phyloP scores from a whole-genome alignment of 2,797 vertebrate species.

The Selene dorsalis region DNA sequence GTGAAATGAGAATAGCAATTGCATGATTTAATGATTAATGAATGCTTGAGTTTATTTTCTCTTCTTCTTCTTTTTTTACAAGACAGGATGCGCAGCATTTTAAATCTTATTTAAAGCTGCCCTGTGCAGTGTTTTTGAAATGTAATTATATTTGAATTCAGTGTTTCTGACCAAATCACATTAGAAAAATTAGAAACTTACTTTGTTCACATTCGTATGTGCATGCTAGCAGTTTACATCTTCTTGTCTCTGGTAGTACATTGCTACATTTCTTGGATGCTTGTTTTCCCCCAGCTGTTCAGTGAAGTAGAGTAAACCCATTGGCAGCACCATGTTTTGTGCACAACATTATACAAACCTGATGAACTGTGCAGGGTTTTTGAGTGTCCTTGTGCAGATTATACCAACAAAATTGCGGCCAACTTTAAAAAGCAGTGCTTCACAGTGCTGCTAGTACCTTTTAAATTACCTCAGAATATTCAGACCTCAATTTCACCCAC shows the following conservation, averaged over 20 bases:
- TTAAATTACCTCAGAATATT: constrained; percentile 6
- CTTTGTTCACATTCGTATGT: background rate
- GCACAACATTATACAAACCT: background rate
- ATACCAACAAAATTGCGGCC: background rate
- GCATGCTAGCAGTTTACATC: background rate
- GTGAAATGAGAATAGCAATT: background rate
- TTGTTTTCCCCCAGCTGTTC: background rate
- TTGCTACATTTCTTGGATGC: background rate
- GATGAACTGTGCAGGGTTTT: background rate
- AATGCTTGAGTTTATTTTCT: background rate
- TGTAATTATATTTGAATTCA: background rate
- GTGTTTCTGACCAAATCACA: background rate
- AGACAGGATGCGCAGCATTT: background rate
- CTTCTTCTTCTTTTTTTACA: background rate
- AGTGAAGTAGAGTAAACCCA: background rate
- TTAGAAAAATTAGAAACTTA: background rate
- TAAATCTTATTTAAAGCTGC: background rate
- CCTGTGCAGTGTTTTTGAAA: background rate
- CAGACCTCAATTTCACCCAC: constrained; percentile 4
- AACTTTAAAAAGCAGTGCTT: background rate
- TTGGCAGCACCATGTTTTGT: background rate
- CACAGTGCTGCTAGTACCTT: background rate
- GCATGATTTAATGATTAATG: constrained; percentile 1
- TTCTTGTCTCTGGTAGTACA: background rate
- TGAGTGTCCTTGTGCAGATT: background rate